Evolutionary conservation across 1,140 invertebrate species (phyloP).

Genomic region (Trissolcus basalis): DNA sequence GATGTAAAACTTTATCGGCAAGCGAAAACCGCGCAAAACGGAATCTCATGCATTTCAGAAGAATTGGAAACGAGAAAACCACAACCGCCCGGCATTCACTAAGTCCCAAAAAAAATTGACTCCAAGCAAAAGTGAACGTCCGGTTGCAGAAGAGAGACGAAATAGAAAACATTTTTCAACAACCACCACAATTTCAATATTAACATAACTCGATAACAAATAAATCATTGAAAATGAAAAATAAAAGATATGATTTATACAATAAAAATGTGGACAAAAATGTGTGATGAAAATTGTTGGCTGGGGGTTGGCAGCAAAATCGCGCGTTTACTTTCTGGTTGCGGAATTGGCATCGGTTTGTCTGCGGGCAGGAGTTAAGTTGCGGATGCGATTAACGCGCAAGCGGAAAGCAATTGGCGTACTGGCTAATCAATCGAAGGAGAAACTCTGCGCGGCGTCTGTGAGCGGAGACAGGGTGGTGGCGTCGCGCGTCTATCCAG

Average conservation of each 20-base stretch:
- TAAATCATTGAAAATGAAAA: too few relatives aligned
- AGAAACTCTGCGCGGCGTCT: conserved; percentile 38
- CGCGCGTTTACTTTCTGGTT: too few relatives aligned
- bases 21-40: conserved; percentile 43
- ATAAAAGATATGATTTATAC: too few relatives aligned
- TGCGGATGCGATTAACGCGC: conserved; percentile 24
- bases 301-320: too few relatives aligned
- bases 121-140: conserved; percentile 49
- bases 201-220: too few relatives aligned
- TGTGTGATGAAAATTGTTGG: too few relatives aligned
- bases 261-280: too few relatives aligned
- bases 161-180: too few relatives aligned
- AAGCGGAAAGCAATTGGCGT: conserved; percentile 46
- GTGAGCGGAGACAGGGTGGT: conserved; percentile 37
- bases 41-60: conserved; percentile 50
- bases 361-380: conserved; percentile 26
- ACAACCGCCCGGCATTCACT: too few relatives aligned
- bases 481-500: conserved; percentile 14
- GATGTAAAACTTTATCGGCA: conserved; percentile 54
- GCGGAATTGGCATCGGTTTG: neutral
- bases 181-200: too few relatives aligned
- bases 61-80: conserved; percentile 31
- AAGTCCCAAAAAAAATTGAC: too few relatives aligned
- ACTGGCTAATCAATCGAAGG: conserved; percentile 52
- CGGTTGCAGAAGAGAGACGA: too few relatives aligned